phyloP scores from a whole-genome alignment of 2,888 invertebrate genomes.

The Cryptocephalus primarius region DNA sequence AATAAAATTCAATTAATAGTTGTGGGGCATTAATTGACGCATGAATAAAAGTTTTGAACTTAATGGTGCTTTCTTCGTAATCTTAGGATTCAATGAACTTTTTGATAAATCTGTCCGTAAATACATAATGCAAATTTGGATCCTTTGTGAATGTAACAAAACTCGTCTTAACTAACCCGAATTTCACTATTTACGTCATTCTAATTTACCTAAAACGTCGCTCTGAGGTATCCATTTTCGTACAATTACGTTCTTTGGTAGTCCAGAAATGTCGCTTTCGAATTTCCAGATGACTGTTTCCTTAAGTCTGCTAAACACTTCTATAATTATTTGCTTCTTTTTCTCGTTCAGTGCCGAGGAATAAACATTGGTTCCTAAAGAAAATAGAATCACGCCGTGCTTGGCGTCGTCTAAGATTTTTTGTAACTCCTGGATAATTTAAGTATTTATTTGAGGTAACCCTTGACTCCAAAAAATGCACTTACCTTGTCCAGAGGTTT shows the following conservation, averaged over 20 bases:
- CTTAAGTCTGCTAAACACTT: constrained; percentile 26
- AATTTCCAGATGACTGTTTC: constrained; percentile 33
- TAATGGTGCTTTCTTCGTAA: too few relatives aligned
- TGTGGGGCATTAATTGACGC: too few relatives aligned
- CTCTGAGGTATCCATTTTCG: constrained; percentile 32
- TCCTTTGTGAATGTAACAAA: too few relatives aligned
- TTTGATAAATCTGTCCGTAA: too few relatives aligned
- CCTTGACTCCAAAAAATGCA: too few relatives aligned
- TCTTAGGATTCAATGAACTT: too few relatives aligned
- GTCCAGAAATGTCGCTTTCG: constrained; percentile 20
- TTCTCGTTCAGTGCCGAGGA: constrained; percentile 20
- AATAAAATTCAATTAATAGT: too few relatives aligned
- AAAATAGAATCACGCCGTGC: constrained; percentile 29
- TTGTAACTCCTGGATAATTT: constrained; percentile 20
- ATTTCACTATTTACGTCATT: too few relatives aligned
- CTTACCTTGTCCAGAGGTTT: too few relatives aligned
- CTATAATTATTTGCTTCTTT: constrained; percentile 17
- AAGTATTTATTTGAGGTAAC: neutral
- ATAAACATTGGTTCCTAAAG: constrained; percentile 27
- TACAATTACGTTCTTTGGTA: constrained; percentile 29
- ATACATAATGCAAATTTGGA: too few relatives aligned
- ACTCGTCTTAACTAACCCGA: too few relatives aligned
- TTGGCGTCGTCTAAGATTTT: constrained; percentile 24
- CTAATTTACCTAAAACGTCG: constrained; percentile 25
- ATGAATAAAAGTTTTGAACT: too few relatives aligned